These are phyloP conservation scores for Ctenosaura bakeri DNA, from an alignment of 2,797 vertebrate species.

Conservation along the genomic window DNA sequence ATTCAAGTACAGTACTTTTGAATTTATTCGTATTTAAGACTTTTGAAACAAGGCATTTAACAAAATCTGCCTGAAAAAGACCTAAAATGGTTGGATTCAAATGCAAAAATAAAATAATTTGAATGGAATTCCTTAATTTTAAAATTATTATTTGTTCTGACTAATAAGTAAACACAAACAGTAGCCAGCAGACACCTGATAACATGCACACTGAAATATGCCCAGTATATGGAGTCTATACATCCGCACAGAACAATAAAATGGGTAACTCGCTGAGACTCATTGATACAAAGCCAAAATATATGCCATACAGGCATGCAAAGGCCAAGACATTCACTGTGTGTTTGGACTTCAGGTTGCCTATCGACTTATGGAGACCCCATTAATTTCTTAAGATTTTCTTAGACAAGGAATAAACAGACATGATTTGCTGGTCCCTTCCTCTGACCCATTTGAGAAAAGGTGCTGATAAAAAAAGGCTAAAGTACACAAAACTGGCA, in stretches of 20 bases:
- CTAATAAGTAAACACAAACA: not conserved
- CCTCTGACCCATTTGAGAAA: not conserved
- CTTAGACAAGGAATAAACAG: too few relatives aligned
- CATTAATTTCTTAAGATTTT: too few relatives aligned
- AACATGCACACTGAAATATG: not conserved
- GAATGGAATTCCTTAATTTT: not conserved
- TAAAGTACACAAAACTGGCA: not conserved
- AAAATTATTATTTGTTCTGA: not conserved
- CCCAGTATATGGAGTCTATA: not conserved
- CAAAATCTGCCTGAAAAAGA: not conserved
- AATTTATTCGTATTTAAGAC: not conserved
- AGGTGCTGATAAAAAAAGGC: not conserved
- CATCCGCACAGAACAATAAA: not conserved
- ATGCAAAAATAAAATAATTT: not conserved
- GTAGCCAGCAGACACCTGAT: not conserved
- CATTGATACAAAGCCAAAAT: not conserved
- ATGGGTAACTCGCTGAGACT: not conserved
- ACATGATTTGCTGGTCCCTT: too few relatives aligned
- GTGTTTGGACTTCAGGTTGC: too few relatives aligned
- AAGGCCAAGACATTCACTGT: not conserved
- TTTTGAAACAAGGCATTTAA: not conserved
- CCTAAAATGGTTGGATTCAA: not conserved
- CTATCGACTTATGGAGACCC: too few relatives aligned
- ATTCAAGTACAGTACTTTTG: slow-evolving; percentile 16
- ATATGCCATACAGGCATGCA: not conserved